These are phyloP conservation scores for Lochmaea capreae DNA, from an alignment of 2,888 invertebrate species.

Conservation along the genomic window DNA sequence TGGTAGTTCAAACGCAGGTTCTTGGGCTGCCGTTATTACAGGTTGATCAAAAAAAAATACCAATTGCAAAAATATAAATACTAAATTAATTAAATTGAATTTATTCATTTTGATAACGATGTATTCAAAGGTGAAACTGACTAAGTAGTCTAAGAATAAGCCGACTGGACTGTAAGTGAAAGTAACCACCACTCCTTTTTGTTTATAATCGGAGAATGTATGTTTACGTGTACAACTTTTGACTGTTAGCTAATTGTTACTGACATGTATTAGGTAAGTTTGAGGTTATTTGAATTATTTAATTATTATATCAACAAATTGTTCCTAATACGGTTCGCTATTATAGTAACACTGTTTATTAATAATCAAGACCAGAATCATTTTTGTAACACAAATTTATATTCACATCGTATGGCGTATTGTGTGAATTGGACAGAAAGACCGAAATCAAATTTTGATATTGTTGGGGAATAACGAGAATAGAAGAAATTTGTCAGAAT, in stretches of 20 bases:
- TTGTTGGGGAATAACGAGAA: too few species aligned
- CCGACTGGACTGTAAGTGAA: constrained; percentile 59
- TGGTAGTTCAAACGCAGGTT: constrained; percentile 78
- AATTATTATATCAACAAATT: constrained; percentile 5
- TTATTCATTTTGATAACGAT: constrained; percentile 52
- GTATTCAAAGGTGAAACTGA: constrained; percentile 40
- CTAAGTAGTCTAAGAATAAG: constrained; percentile 41
- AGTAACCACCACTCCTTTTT: constrained; percentile 59
- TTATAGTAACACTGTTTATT: background rate
- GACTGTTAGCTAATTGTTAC: constrained; percentile 27
- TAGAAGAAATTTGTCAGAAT: too few species aligned
- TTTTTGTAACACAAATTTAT: background rate
- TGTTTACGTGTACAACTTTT: constrained; percentile 10
- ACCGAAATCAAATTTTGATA: too few species aligned
- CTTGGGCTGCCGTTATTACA: constrained; percentile 52
- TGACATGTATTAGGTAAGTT: constrained; percentile 22
- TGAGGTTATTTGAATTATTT: constrained; percentile 13
- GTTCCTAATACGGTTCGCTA: background rate
- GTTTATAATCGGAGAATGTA: constrained; percentile 19
- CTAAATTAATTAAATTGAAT: constrained; percentile 42
- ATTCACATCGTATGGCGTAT: too few species aligned
- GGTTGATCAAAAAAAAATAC: constrained; percentile 45
- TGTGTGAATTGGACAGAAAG: too few species aligned
- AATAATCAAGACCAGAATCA: background rate
- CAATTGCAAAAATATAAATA: constrained; percentile 33